phyloP scores from a whole-genome alignment of 1,140 invertebrate species.

The Scaptodrosophila lebanonensis region DNA sequence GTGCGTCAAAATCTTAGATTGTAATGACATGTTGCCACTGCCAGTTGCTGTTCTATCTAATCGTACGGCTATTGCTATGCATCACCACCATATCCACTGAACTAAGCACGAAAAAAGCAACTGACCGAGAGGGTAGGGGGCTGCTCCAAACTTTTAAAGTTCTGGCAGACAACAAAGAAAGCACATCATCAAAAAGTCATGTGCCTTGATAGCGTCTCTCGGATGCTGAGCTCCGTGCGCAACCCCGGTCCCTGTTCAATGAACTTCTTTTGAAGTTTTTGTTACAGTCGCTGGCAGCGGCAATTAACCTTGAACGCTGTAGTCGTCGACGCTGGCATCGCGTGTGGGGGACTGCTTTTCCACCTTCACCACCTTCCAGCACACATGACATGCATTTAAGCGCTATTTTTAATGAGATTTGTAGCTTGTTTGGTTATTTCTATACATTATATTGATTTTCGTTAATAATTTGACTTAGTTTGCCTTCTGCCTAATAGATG shows the following conservation, averaged over 20 bases:
- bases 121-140: too few relatives aligned
- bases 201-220: slow-evolving; percentile 18
- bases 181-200: slow-evolving; percentile 43
- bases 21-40: too few relatives aligned
- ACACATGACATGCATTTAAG: not conserved
- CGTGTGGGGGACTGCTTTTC: slow-evolving; percentile 34
- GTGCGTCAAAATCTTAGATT: too few relatives aligned
- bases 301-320: not conserved
- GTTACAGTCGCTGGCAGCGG: not conserved
- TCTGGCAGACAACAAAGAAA: slow-evolving; percentile 38
- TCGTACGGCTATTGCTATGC: too few relatives aligned
- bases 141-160: not conserved
- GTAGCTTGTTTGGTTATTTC: too few relatives aligned
- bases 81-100: too few relatives aligned
- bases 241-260: slow-evolving; percentile 42
- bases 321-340: slow-evolving; percentile 45
- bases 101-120: too few relatives aligned
- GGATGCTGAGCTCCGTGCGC: slow-evolving; percentile 46
- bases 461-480: slow-evolving; percentile 7
- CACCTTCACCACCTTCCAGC: not conserved
- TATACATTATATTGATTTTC: slow-evolving; percentile 46
- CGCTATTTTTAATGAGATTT: slow-evolving; percentile 43
- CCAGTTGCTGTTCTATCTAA: too few relatives aligned
- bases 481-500: slow-evolving; percentile 17
- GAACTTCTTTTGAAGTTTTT: slow-evolving; percentile 47